Evolutionary conservation across 2,888 invertebrate species (phyloP), one percentile per base, ranked within the genome.

Genomic region (Hetaerina titia): DNA sequence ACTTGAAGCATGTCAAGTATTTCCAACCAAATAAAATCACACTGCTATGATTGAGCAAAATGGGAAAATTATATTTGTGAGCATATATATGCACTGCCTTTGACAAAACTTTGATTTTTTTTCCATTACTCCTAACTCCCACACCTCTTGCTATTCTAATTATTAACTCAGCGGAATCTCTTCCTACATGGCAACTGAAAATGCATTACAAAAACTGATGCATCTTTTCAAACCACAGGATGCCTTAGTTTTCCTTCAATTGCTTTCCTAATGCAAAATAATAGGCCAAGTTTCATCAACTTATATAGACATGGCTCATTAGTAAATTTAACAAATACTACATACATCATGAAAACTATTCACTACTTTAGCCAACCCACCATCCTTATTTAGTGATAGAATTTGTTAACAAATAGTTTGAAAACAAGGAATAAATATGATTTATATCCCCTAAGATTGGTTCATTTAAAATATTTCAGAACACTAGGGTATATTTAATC

Each of bases 71-170:
- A 92, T 69, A 92, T 92, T 92, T 92, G 92, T 92, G 92, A 92
- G 92, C 92, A 92, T 92, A 74, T 90, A 92, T 92, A 92, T 92
- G 92, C 92, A 92, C 92, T 92, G 92, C 92, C 92, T 92, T 92
- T 56, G 31, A 92, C 45, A 92, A 74, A 64, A 92, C 45, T 69
- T 56, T 9, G 17, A 69, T 22, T 45, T 64, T 45, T 45, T 69
- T 92, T 92, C 13, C 31, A 92, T 69, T 11, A 0, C 25, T 31
- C 25, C 81, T 9, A 11, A 31, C 81, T 31, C 31, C 25, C 11
- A 11, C 13, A 31, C 15, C 69, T n/a, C 69, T 31, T 31, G 1
- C 81, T 31, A 31, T 81, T 13, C 7, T 81, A 69, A 31, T 31
- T 15, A 81, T 81, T 31, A 81, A 25, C 25, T 81, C 31, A 31